Evolutionary conservation across 1,140 invertebrate species (phyloP), one percentile per base, ranked within the genome.

Genomic region (Andricus grossulariae): DNA sequence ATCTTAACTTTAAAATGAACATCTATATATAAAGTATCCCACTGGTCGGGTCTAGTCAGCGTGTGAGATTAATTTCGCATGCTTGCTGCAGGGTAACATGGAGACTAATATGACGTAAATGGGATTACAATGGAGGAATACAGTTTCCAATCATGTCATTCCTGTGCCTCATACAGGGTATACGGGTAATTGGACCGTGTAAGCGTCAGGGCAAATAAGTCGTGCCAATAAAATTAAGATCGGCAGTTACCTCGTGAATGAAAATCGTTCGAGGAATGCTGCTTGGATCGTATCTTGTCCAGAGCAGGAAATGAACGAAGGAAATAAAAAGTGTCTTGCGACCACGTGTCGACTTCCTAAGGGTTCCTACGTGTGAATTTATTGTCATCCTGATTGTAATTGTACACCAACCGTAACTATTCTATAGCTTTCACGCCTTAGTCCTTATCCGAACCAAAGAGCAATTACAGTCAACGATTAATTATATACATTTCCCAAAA

Each of bases 61-160:
- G 76, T 74, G 80, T 78, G 79, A 87, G 87, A 89, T 89, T 88
- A 88, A 89, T 89, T 88, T 89, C 84, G 87, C 85, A 86, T 83
- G 85, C 80, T 86, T 77, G 77, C 77, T 45, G 79, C 82, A 83
- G 86, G 82, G 81, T 86, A 86, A 88, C 84, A 88, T 83, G 84
- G 81, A 79, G 80, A 86, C 88, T 88, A 89, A 88, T 88, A 86
- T 85, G 86, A 85, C 86, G 86, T 88, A 89, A 89, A 88, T 89
- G 85, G 87, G 87, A 88, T 88, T 84, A 88, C 88, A 89, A 89
- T 88, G 86, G 85, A 86, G 84, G 84, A 87, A 86, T 88, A 86
- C 87, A 86, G 87, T 88, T 89, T 88, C 87, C 87, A 88, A 89
- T 89, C 87, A 87, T 89, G 87, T 88, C 82, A 81, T 79, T 82